These are phyloP conservation scores for Drosophila basisetae DNA, from an alignment of 2,888 invertebrate genomes.

Conservation along the genomic window DNA sequence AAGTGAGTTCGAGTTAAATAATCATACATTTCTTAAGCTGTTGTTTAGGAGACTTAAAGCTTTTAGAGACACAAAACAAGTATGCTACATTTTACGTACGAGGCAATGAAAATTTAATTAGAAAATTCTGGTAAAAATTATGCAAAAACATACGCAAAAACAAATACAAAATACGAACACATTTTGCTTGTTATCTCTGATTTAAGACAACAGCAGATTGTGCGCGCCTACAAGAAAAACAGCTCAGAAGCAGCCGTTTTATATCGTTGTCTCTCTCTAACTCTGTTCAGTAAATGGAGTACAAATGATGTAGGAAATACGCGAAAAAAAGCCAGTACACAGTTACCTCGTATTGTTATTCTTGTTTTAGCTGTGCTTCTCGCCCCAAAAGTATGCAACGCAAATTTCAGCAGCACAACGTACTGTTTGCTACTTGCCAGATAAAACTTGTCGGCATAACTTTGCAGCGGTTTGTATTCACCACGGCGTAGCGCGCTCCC, in stretches of 20 bases:
- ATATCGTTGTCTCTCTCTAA: constrained; percentile 21
- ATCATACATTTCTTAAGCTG: not conserved
- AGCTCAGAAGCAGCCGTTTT: constrained; percentile 33
- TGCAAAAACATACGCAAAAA: constrained; percentile 60
- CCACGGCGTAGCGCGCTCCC: not conserved
- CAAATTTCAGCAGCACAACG: constrained; percentile 45
- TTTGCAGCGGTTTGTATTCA: constrained; percentile 48
- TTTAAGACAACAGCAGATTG: constrained; percentile 48
- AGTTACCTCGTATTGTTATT: constrained; percentile 13
- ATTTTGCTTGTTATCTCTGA: constrained; percentile 50
- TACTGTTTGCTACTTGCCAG: constrained; percentile 41
- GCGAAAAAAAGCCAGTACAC: constrained; percentile 28
- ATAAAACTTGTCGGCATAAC: constrained; percentile 71
- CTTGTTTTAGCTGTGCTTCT: constrained; percentile 8
- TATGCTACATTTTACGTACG: not conserved
- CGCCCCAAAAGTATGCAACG: constrained; percentile 43
- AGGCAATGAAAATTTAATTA: constrained; percentile 34
- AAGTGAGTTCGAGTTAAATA: not conserved
- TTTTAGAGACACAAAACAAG: not conserved
- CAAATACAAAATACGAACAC: constrained; percentile 37
- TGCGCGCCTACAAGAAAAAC: constrained; percentile 39
- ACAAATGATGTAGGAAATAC: constrained; percentile 72
- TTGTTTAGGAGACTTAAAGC: not conserved
- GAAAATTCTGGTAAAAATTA: constrained; percentile 51
- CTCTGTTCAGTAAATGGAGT: constrained; percentile 66